These are phyloP conservation scores for Pogonocherus hispidulus DNA, from an alignment of 2,888 invertebrate species.

Conservation along the genomic window DNA sequence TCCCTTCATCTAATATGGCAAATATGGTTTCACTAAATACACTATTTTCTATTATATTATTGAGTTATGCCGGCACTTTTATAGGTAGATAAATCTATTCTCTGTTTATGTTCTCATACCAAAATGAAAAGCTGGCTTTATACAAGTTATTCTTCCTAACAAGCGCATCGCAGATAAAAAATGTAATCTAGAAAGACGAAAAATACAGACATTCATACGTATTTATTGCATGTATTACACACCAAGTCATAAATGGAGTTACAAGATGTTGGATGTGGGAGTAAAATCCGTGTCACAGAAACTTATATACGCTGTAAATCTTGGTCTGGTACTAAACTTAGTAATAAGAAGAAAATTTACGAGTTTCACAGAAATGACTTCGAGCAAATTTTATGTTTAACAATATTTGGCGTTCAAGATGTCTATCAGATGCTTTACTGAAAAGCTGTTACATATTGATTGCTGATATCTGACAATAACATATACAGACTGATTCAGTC, in stretches of 20 bases:
- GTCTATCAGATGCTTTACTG: not conserved
- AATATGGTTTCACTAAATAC: no score
- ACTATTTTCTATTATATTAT: no score
- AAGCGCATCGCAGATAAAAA: not conserved
- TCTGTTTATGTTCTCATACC: no score
- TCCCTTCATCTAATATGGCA: no score
- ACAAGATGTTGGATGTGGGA: constrained; percentile 1
- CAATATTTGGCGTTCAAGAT: not conserved
- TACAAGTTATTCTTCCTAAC: not conserved
- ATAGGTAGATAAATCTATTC: no score
- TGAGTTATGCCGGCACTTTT: no score
- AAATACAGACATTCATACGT: not conserved
- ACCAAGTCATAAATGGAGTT: not conserved
- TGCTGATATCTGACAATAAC: no score
- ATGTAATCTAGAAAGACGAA: not conserved
- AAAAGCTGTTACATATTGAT: no score
- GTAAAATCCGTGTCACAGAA: constrained; percentile 1
- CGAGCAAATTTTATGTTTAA: constrained; percentile 1
- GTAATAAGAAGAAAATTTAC: constrained; percentile 1
- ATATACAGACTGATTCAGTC: no score
- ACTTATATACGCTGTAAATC: constrained; percentile 4
- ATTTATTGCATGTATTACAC: constrained; percentile 1
- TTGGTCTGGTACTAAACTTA: constrained; percentile 1
- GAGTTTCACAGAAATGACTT: not conserved
- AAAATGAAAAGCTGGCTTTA: no score